phyloP scores from a whole-genome alignment of 2,888 invertebrate species.

The Brenthis daphne region DNA sequence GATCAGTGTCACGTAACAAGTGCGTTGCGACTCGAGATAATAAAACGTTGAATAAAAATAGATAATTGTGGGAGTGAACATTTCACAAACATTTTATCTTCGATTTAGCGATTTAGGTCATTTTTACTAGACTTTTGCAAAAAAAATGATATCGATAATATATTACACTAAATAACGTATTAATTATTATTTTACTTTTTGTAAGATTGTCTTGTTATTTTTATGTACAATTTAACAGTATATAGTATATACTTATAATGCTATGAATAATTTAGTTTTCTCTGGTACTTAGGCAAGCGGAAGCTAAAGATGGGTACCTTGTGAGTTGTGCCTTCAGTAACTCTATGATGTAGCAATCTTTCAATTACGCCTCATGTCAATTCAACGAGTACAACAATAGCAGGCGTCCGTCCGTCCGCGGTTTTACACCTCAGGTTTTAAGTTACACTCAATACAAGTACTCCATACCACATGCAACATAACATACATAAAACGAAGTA shows the following conservation, averaged over 20 bases:
- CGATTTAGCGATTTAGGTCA: neutral
- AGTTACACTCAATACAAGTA: conserved; percentile 8
- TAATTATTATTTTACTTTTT: too few species aligned
- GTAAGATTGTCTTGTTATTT: too few species aligned
- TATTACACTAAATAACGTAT: too few species aligned
- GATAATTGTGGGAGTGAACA: neutral
- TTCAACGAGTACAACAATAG: conserved; percentile 4
- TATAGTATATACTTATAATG: too few species aligned
- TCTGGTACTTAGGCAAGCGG: neutral
- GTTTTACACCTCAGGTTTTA: conserved; percentile 15
- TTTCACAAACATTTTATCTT: neutral
- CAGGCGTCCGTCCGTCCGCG: conserved; percentile 8
- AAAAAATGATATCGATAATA: neutral
- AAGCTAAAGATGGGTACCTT: neutral
- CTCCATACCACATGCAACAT: too few species aligned
- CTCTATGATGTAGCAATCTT: neutral
- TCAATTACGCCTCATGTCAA: conserved; percentile 5
- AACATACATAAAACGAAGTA: too few species aligned
- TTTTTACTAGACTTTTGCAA: neutral
- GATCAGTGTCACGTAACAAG: neutral
- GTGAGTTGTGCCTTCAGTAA: neutral
- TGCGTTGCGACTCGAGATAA: neutral
- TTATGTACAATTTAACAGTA: too few species aligned
- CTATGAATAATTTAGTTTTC: too few species aligned
- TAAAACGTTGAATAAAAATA: conserved; percentile 7